Base-by-base conservation (phyloP, 2,797 vertebrate species). In the Hafferia zeledoni region DNA sequence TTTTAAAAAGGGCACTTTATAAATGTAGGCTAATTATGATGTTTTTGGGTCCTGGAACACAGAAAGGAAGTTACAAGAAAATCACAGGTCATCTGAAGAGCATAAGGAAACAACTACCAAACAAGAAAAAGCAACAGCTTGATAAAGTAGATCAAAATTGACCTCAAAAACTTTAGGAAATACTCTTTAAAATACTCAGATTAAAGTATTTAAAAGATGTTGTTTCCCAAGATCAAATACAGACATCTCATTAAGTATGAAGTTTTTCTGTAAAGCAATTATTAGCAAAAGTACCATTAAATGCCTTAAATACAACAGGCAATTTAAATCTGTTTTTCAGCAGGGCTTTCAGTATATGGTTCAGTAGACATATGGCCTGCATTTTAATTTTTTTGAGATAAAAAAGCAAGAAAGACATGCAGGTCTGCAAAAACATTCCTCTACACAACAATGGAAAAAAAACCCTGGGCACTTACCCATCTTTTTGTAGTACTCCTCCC, bases 401-500 rank as follows among this genome's bases (percentile, higher is more conserved):
- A 63, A 77, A 64, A 33, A 39, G 57, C 41, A 46, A 77, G 82
- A 2, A 3, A 43, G 25, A 79, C 6, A 57, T 0, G 0, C 8
- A 69, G 35, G 12, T 23, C 11, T 86, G 35, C 31, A 16, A 33
- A 8, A 82, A 70, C 31, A 83, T 28, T 55, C 47, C 49, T 75
- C 18, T 46, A 39, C 7, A 15, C 43, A 75, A 55, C 23, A 87
- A 67, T 31, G 70, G 59, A 31, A 56, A 39, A 46, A 20, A 46
- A 0, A 4, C 8, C 57, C 47, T 23, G 39, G 68, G 61, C 81
- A 96, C 99, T 92, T 99, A 99, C 99, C 99, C 98, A 98, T 99
- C 99, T 99, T 99, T 98, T 99, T 99, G 98, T 99, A 99, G 99
- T 99, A 99, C 95, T 99, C 99, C 97, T 99, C 99, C 99, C 99